Percentiles rank a stretch among this genome's conserved stretches.
These are phyloP conservation scores for Pseudococcus longispinus DNA, from an alignment of 2,888 invertebrate species.

Conservation along the genomic window DNA sequence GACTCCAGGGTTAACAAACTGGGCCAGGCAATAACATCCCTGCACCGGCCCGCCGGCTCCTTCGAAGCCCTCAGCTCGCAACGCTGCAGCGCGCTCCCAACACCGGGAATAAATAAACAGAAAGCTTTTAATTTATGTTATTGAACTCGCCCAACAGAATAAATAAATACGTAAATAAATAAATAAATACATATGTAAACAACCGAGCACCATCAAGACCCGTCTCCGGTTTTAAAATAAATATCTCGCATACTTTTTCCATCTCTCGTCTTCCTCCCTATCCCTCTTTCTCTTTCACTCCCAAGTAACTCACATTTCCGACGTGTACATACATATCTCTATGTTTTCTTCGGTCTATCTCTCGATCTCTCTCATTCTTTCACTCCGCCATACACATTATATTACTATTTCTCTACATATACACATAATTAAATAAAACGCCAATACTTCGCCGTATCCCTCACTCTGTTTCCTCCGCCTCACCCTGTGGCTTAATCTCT, in stretches of 20 bases:
- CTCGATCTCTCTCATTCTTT: background rate
- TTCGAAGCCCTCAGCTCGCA: background rate
- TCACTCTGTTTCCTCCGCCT: background rate
- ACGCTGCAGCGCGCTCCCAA: slow-evolving; percentile 31
- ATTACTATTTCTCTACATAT: slow-evolving; percentile 14
- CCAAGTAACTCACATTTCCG: background rate
- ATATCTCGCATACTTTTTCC: slow-evolving; percentile 47
- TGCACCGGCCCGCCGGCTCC: background rate
- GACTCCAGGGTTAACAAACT: slow-evolving; percentile 55
- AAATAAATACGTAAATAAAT: slow-evolving; percentile 57
- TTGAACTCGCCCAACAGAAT: slow-evolving; percentile 56
- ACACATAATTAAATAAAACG: slow-evolving; percentile 44
- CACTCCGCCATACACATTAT: slow-evolving; percentile 18
- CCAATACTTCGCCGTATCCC: background rate
- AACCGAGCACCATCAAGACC: slow-evolving; percentile 51
- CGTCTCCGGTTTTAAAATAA: slow-evolving; percentile 57
- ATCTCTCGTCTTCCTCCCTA: background rate
- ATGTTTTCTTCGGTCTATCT: background rate
- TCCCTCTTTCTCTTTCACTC: background rate
- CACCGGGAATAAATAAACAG: slow-evolving; percentile 55
- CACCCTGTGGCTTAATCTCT: background rate
- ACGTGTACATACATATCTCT: background rate
- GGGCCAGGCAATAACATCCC: slow-evolving; percentile 54
- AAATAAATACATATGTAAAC: slow-evolving; percentile 57
- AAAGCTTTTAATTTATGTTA: slow-evolving; percentile 57